phyloP scores from a whole-genome alignment of 2,113 vertebrate species.

The Ardeotis arabs region DNA sequence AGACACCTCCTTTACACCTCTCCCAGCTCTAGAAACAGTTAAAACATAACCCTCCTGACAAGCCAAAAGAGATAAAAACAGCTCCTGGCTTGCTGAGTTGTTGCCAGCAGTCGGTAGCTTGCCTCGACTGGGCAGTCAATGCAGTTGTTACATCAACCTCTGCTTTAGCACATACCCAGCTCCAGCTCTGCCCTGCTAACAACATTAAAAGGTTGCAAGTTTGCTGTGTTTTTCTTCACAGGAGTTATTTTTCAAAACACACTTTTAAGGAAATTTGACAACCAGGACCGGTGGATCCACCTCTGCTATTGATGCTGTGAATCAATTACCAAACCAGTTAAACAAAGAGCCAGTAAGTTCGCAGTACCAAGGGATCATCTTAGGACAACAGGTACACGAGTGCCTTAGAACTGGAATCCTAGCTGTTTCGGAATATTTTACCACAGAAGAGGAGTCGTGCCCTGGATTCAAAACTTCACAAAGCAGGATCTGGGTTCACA shows the following conservation, averaged over 20 bases:
- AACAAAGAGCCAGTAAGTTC: not conserved
- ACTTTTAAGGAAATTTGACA: not conserved
- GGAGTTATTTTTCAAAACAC: not conserved
- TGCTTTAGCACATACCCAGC: not conserved
- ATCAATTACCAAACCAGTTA: not conserved
- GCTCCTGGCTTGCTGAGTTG: not conserved
- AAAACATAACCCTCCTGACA: not conserved
- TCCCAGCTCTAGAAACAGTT: not conserved
- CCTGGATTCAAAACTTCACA: not conserved
- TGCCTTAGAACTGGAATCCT: not conserved
- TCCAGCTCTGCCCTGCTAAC: not conserved
- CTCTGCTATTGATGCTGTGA: not conserved
- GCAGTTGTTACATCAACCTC: not conserved
- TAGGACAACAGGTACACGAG: fast-evolving
- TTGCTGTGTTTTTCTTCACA: not conserved
- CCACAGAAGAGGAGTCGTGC: not conserved
- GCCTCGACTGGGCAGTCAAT: not conserved
- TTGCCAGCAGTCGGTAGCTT: not conserved
- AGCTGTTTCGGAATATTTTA: not conserved
- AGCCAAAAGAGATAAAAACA: not conserved
- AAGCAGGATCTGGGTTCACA: not conserved
- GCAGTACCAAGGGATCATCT: not conserved
- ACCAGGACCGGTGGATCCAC: not conserved
- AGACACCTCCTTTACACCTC: not conserved
- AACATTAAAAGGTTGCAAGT: not conserved